Conservation (phyloP, 2,888 invertebrate species). For the Pandemis cinnamomeana region DNA sequence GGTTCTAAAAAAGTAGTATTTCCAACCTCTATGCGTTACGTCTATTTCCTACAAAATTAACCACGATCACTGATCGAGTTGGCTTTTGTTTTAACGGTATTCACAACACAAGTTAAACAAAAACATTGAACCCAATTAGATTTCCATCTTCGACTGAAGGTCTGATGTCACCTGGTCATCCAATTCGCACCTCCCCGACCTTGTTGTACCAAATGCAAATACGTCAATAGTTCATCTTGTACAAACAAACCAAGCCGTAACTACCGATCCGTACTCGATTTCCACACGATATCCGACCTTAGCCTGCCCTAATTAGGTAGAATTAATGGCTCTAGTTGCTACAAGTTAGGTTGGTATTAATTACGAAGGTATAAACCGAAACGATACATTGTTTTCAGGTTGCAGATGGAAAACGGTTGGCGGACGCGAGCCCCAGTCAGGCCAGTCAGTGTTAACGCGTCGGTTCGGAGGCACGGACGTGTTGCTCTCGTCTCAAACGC, state of each 20-base stretch:
- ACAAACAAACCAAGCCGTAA: constrained; percentile 46
- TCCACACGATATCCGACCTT: constrained; percentile 34
- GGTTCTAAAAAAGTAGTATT: too few species aligned
- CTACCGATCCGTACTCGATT: constrained; percentile 40
- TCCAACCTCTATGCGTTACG: too few species aligned
- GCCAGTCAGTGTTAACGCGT: constrained; percentile 34
- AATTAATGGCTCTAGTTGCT: constrained; percentile 39
- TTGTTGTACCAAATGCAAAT: constrained; percentile 46
- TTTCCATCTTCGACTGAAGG: not conserved
- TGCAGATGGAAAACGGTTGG: constrained; percentile 38
- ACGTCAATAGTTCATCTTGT: constrained; percentile 33
- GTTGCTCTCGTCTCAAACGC: constrained; percentile 44
- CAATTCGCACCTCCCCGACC: constrained; percentile 52
- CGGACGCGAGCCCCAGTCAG: not conserved
- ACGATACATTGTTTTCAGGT: constrained; percentile 57
- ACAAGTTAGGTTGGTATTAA: constrained; percentile 50
- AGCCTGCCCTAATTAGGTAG: constrained; percentile 36
- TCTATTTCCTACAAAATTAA: too few species aligned
- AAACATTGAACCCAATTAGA: constrained; percentile 23
- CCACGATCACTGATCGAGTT: too few species aligned
- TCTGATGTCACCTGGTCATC: constrained; percentile 35
- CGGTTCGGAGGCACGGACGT: constrained; percentile 26
- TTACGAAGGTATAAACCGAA: constrained; percentile 57
- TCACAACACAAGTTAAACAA: not conserved
- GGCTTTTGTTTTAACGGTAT: too few species aligned